Percentiles rank a stretch among this genome's conserved stretches.
Conservation (phyloP, 2,888 invertebrate genomes). For the Leucophora obtusa region DNA sequence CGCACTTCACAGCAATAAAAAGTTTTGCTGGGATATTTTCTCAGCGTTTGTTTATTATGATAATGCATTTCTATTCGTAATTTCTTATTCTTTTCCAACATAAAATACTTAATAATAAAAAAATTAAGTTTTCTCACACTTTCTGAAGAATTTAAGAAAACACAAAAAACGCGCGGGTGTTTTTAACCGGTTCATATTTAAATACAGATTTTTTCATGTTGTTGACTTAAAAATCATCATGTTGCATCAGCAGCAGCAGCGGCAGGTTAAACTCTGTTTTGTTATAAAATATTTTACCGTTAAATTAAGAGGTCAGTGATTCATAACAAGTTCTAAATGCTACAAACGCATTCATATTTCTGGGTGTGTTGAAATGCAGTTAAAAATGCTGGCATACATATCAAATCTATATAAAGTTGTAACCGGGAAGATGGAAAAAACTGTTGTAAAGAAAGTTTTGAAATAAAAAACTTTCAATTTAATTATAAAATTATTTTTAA, state of each 20-base stretch:
- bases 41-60: constrained; percentile 1
- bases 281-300: constrained; percentile 43
- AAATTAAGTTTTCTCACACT: constrained; percentile 48
- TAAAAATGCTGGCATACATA: background rate
- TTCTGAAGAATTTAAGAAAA: constrained; percentile 18
- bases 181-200: constrained; percentile 56
- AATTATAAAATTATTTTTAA: background rate
- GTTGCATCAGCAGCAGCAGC: constrained; percentile 12
- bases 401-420: background rate
- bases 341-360: constrained; percentile 2
- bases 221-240: constrained; percentile 14
- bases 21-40: no score
- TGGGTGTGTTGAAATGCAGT: background rate
- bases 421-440: background rate
- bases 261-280: constrained; percentile 50
- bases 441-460: background rate
- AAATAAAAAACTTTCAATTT: background rate
- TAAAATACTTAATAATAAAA: background rate
- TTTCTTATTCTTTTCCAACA: background rate
- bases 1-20: no score
- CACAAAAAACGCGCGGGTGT: constrained; percentile 51
- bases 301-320: constrained; percentile 59
- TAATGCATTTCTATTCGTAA: background rate
- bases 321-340: constrained; percentile 49
- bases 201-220: constrained; percentile 34